A percentile compares a stretch with the other conserved stretches of the same genome.
Conservation (phyloP, 2,888 invertebrate species). For the Drosophila diplacantha region DNA sequence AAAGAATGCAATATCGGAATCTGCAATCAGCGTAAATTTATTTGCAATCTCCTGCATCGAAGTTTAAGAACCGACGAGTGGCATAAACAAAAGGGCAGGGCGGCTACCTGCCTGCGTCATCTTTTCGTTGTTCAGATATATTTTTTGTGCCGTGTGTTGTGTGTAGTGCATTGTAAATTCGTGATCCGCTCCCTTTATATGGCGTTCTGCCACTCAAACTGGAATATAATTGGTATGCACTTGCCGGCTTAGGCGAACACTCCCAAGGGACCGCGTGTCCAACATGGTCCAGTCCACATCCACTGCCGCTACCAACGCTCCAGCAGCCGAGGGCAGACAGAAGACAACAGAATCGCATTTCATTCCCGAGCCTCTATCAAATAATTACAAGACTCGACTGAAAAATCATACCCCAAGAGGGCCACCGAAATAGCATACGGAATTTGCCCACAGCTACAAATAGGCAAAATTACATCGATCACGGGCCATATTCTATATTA, state of each 20-base stretch:
- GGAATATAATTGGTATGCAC: conserved; percentile 49
- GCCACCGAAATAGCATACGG: conserved; percentile 27
- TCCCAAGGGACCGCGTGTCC: conserved; percentile 38
- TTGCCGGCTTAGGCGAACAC: conserved; percentile 43
- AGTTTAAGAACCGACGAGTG: conserved; percentile 20
- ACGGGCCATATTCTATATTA: conserved; percentile 2
- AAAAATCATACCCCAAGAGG: conserved; percentile 43
- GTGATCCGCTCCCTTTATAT: conserved; percentile 40
- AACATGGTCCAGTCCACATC: conserved; percentile 13
- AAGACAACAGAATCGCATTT: conserved; percentile 45
- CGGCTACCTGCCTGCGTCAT: conserved; percentile 25
- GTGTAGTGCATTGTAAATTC: conserved; percentile 27
- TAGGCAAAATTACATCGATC: conserved; percentile 7
- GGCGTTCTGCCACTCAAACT: conserved; percentile 40
- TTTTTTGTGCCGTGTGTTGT: conserved; percentile 1
- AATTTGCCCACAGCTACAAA: conserved; percentile 18
- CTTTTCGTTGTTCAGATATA: conserved; percentile 1
- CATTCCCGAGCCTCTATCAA: conserved; percentile 31
- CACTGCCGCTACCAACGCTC: neutral
- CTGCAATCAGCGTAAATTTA: conserved; percentile 48
- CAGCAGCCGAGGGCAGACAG: neutral
- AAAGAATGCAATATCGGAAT: conserved; percentile 19
- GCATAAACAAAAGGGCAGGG: conserved; percentile 25
- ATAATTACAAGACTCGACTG: conserved; percentile 41
- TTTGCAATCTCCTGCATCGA: conserved; percentile 38